Evolutionary conservation across 2,888 invertebrate genomes (phyloP), one percentile per base, ranked within the genome.

Genomic region (Stenichneumon culpator): DNA sequence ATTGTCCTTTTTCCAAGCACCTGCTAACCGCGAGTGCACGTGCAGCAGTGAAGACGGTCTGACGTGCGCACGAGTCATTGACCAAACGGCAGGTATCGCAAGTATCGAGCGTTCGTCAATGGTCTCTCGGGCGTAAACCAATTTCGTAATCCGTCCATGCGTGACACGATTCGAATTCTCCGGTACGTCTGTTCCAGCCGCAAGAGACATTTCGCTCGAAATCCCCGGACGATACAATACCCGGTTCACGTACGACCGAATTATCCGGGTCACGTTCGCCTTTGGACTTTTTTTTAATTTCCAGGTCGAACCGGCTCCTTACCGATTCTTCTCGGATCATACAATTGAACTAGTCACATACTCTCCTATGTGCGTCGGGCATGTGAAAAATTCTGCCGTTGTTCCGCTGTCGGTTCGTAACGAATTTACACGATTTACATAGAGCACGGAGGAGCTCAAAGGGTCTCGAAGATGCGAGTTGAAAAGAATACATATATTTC

Each of bases 91-190:
- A 52, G 32, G 32, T 60, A 22, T 25, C 63, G 39, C 44, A 52
- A 74, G 73, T 32, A 39, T n/a, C 72, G 69, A 73, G 73, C 39
- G 73, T 79, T 82, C 80, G 47, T 79, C 87, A 83, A 86, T 79
- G 77, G 84, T 50, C 72, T 65, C 72, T 39, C 44, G 57, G 36
- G 19, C 68, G 69, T 28, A 54, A 36, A 39, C 32, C 50, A n/a
- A 79, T 86, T 88, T 81, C 57, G 78, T 82, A 87, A 82, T 84
- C 86, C 57, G 65, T 67, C 79, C 86, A 86, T 84, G 89, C 79
- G 69, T 84, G 87, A 87, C 88, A 88, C 86, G 79, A 74, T 87
- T 84, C 73, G 73, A 87, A 87, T 88, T 81, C 81, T 80, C 25
- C 52, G 52, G 50, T n/a, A 69, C 72, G 79, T 82, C 74, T 75